Percentiles rank a stretch among this genome's conserved stretches.
phyloP scores from a whole-genome alignment of 2,888 invertebrate species.

The Mantis religiosa region DNA sequence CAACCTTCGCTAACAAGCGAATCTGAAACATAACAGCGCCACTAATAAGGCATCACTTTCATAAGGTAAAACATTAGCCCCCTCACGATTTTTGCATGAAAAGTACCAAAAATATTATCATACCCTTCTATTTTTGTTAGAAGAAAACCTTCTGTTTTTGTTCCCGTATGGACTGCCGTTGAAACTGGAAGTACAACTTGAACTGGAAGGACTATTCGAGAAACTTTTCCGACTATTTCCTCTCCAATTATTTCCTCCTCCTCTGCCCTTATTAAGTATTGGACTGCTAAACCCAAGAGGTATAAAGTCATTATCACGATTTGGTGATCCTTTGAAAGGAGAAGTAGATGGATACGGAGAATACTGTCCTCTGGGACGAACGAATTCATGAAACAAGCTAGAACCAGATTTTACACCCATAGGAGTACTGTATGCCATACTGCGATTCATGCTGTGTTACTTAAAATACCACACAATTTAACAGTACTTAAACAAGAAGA shows the following conservation, averaged over 20 bases:
- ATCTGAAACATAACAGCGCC: background rate
- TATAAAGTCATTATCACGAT: constrained; percentile 18
- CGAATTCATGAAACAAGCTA: constrained; percentile 6
- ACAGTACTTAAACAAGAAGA: background rate
- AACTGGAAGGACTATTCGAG: background rate
- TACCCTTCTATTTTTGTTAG: background rate
- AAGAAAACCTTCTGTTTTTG: background rate
- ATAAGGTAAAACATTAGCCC: background rate
- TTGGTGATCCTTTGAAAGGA: constrained; percentile 7
- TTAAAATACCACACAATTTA: background rate
- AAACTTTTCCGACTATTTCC: constrained; percentile 4
- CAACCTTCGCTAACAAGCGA: background rate
- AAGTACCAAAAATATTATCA: background rate
- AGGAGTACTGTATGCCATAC: background rate
- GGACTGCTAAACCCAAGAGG: constrained; percentile 25
- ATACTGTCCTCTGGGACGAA: background rate
- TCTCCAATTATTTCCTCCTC: constrained; percentile 10
- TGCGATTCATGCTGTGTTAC: background rate
- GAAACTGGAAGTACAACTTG: background rate
- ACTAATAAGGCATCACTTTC: background rate
- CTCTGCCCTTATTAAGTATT: background rate
- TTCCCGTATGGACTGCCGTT: background rate
- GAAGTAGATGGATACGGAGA: constrained; percentile 1
- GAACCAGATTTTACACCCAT: background rate
- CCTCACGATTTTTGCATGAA: background rate